Base-by-base conservation (phyloP, 2,797 vertebrate genomes). In the Arremon brunneinucha region DNA sequence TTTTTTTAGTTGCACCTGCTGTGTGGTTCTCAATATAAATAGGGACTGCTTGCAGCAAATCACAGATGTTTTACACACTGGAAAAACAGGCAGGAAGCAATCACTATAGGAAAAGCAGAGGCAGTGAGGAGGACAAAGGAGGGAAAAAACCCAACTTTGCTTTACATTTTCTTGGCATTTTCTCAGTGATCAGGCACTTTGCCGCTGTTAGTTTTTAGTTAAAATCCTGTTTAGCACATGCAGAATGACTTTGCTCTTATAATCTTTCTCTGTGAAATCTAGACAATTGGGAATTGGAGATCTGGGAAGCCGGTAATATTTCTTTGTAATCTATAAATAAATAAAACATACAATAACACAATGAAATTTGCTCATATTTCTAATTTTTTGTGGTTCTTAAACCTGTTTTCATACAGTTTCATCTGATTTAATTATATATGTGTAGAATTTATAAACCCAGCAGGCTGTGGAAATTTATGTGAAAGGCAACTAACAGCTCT, bases 51-150 rank as follows among this genome's bases (percentile, higher is more conserved):
- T 93, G 87, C 86, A 97, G 96, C 91, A 97, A 97, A 97, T 96
- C 95, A 69, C 87, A 96, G 95, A 96, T 95, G 93, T 97, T 94
- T 91, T 96, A 87, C 83, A 77, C 92, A 46, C 88, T 95, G 91
- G 75, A 96, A 97, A 97, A 97, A 91, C 57, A n/a, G 37, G 95
- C 95, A 95, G 96, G 97, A 97, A 97, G 81, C 90, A 96, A 94
- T 96, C 87, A 77, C 72, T 95, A 82, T 88, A 91, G 72, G 75
- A 96, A 95, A 97, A 96, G 47, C 76, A 94, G 90, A 94, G 87
- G 64, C 67, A 77, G 62, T 59, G 79, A 77, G 32, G 50, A 80
- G 12, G 90, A 52, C 35, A 72, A 91, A 67, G 28, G 19, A 64
- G 21, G 49, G 79, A n/a, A 85, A 30, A 55, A 91, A 81, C 82